These are phyloP conservation scores for Nibea albiflora DNA, from an alignment of 2,113 vertebrate genomes.

Conservation along the genomic window DNA sequence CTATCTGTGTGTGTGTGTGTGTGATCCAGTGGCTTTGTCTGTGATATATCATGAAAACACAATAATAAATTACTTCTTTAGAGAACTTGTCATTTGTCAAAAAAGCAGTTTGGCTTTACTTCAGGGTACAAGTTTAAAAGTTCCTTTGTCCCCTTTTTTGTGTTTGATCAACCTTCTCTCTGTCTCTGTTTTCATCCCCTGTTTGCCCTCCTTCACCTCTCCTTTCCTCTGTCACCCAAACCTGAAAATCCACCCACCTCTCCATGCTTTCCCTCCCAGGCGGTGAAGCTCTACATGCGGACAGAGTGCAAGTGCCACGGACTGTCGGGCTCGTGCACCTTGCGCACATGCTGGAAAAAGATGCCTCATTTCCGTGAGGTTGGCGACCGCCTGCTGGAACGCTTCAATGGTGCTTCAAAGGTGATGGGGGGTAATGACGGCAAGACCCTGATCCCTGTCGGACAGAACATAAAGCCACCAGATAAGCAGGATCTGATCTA, in stretches of 20 bases:
- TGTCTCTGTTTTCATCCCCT: conserved; percentile 15
- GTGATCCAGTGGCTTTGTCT: conserved; percentile 37
- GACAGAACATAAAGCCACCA: conserved; percentile 93
- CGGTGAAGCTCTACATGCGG: conserved; percentile 95
- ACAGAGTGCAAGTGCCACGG: conserved; percentile 98
- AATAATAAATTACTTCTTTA: conserved; percentile 57
- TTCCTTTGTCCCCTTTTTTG: conserved; percentile 11
- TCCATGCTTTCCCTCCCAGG: conserved; percentile 78
- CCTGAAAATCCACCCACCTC: not conserved
- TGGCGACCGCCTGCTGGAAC: conserved; percentile 92
- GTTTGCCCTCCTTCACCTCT: conserved; percentile 40
- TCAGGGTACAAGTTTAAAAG: conserved; percentile 32
- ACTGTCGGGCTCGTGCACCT: conserved; percentile 94
- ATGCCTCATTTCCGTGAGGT: conserved; percentile 97
- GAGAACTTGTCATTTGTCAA: conserved; percentile 43
- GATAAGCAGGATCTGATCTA: conserved; percentile 96
- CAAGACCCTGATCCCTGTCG: conserved; percentile 93
- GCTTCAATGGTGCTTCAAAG: conserved; percentile 96
- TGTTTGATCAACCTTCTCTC: conserved; percentile 32
- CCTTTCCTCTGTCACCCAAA: not conserved
- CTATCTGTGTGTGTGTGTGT: conserved; percentile 69
- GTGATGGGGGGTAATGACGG: conserved; percentile 98
- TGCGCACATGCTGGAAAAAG: conserved; percentile 98
- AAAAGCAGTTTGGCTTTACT: conserved; percentile 14
- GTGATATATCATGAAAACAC: conserved; percentile 53